These are phyloP conservation scores for Gymnocypris eckloni DNA, from an alignment of 2,797 vertebrate genomes.

Conservation along the genomic window DNA sequence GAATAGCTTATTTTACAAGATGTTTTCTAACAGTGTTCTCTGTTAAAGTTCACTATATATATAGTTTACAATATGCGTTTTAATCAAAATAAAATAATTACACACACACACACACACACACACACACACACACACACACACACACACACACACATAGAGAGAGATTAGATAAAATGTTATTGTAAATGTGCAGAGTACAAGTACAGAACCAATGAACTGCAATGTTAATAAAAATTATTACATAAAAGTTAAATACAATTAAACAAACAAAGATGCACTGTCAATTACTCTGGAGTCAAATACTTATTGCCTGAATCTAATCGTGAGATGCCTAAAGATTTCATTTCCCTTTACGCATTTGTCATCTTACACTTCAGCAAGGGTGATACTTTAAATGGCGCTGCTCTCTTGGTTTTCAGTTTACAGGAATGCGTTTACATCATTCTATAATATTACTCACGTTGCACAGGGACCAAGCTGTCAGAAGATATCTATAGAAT, in stretches of 20 bases:
- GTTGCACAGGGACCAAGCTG: not conserved
- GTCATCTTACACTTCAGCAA: not conserved
- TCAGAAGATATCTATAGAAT: constrained; percentile 30
- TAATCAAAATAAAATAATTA: not conserved
- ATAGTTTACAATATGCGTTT: not conserved
- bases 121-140: too few relatives aligned
- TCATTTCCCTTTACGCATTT: not conserved
- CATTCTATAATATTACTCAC: constrained; percentile 4
- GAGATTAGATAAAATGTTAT: not conserved
- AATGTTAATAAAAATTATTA: not conserved
- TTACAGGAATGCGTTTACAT: not conserved
- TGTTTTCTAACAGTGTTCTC: not conserved
- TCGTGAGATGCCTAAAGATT: not conserved
- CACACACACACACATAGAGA: too few relatives aligned
- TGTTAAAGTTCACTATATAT: not conserved
- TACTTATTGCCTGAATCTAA: not conserved
- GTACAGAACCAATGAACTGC: not conserved
- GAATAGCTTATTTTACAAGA: not conserved
- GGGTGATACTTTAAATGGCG: not conserved
- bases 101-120: too few relatives aligned
- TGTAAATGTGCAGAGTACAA: not conserved
- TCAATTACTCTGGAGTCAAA: not conserved
- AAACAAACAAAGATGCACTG: not conserved
- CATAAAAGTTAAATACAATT: not conserved
- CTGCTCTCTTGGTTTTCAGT: not conserved